Evolutionary conservation across 1,140 invertebrate genomes (phyloP).

Genomic region (Drosophila bocki): DNA sequence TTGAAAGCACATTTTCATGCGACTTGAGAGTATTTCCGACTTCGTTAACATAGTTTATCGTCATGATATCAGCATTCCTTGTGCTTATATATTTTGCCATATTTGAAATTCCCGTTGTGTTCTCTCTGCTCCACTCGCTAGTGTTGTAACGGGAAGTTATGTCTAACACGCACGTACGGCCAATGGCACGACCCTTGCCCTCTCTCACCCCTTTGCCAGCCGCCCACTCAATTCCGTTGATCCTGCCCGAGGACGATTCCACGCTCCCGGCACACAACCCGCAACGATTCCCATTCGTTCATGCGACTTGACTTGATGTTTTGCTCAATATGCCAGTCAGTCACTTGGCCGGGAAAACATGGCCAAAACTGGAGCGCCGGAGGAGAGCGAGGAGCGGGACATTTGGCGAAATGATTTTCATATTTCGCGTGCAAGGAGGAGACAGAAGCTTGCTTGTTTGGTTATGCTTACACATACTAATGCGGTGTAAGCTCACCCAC

Average conservation of each 20-base stretch:
- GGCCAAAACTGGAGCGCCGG: background rate
- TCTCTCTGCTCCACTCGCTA: conserved; percentile 23
- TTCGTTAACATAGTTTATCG: conserved; percentile 2
- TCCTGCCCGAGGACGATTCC: conserved; percentile 13
- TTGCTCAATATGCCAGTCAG: conserved; percentile 78
- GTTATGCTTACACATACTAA: conserved; percentile 57
- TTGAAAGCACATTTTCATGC: background rate
- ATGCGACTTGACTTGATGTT: conserved; percentile 34
- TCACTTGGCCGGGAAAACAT: conserved; percentile 62
- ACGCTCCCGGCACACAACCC: conserved; percentile 2
- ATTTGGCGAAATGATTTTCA: conserved; percentile 77
- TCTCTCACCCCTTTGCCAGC: background rate
- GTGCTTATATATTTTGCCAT: conserved; percentile 59
- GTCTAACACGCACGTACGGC: conserved; percentile 75
- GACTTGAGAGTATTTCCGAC: conserved; percentile 7
- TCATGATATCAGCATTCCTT: conserved; percentile 22
- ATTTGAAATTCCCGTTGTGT: conserved; percentile 75
- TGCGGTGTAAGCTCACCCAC: conserved; percentile 22
- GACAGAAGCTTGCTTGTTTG: conserved; percentile 16
- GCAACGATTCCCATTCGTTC: conserved; percentile 2
- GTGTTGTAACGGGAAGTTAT: conserved; percentile 70
- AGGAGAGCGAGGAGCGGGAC: conserved; percentile 9
- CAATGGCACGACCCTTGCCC: conserved; percentile 47
- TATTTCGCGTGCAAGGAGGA: conserved; percentile 52
- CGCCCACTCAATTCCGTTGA: conserved; percentile 10